A percentile compares a stretch with the other conserved stretches of the same genome.
Evolutionary conservation across 2,888 invertebrate species (phyloP).

Genomic region (Erynnis tages): DNA sequence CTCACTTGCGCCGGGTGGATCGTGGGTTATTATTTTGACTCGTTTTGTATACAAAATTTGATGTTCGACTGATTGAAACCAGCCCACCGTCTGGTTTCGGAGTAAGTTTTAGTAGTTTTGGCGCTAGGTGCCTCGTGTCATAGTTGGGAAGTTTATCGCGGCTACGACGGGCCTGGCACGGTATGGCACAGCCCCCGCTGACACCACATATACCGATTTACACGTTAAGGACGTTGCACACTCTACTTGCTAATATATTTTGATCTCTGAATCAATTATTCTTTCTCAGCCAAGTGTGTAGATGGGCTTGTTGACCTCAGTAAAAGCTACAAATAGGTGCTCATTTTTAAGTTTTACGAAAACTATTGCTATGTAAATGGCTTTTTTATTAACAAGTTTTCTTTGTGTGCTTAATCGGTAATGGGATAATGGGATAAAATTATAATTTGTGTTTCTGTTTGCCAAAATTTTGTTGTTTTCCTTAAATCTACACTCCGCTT

Average conservation of each 20-base stretch:
- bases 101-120: slow-evolving; percentile 72
- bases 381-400: too few relatives aligned
- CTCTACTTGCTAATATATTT: slow-evolving; percentile 31
- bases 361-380: too few relatives aligned
- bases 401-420: too few relatives aligned
- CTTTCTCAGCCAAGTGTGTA: too few relatives aligned
- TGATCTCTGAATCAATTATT: too few relatives aligned
- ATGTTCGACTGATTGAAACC: slow-evolving; percentile 34
- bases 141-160: slow-evolving; percentile 67
- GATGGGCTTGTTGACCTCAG: too few relatives aligned
- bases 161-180: slow-evolving; percentile 67
- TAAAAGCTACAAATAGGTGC: too few relatives aligned
- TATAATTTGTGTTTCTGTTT: background rate
- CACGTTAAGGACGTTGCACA: slow-evolving; percentile 59
- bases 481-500: slow-evolving; percentile 34
- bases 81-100: slow-evolving; percentile 46
- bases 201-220: slow-evolving; percentile 66
- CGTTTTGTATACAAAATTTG: slow-evolving; percentile 51
- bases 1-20: slow-evolving; percentile 20
- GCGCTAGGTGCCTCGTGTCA: slow-evolving; percentile 71
- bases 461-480: background rate
- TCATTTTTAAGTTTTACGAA: too few relatives aligned
- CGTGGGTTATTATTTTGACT: slow-evolving; percentile 40
- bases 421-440: background rate
- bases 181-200: slow-evolving; percentile 71